These are phyloP conservation scores for Panurus biarmicus DNA, from an alignment of 2,113 vertebrate species.

Conservation along the genomic window DNA sequence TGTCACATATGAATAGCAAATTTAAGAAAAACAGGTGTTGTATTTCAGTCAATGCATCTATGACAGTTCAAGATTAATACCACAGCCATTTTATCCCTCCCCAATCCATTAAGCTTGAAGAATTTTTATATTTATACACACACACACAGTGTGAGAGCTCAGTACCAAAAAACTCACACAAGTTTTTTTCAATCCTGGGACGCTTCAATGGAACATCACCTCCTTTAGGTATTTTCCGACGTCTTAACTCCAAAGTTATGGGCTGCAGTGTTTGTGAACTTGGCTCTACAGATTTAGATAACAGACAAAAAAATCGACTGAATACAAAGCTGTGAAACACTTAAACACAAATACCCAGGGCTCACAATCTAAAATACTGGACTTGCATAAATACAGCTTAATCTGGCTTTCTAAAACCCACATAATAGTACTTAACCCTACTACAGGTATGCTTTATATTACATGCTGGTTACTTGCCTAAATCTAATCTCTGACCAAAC, in stretches of 20 bases:
- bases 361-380: background rate
- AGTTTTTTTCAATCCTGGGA: slow-evolving; percentile 74
- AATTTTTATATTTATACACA: background rate
- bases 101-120: background rate
- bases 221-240: slow-evolving; percentile 79
- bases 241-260: slow-evolving; percentile 77
- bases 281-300: slow-evolving; percentile 57
- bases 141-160: background rate
- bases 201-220: slow-evolving; percentile 77
- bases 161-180: slow-evolving; percentile 61
- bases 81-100: rapidly evolving
- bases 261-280: slow-evolving; percentile 74
- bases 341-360: background rate
- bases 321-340: background rate
- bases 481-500: background rate
- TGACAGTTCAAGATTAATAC: background rate
- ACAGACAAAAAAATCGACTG: background rate
- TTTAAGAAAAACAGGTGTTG: background rate
- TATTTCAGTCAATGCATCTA: background rate
- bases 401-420: background rate
- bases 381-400: background rate
- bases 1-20: background rate
- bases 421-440: background rate
- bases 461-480: background rate
- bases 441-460: background rate